Evolutionary conservation across 1,140 invertebrate genomes (phyloP).

Genomic region (Sycophila sp.): DNA sequence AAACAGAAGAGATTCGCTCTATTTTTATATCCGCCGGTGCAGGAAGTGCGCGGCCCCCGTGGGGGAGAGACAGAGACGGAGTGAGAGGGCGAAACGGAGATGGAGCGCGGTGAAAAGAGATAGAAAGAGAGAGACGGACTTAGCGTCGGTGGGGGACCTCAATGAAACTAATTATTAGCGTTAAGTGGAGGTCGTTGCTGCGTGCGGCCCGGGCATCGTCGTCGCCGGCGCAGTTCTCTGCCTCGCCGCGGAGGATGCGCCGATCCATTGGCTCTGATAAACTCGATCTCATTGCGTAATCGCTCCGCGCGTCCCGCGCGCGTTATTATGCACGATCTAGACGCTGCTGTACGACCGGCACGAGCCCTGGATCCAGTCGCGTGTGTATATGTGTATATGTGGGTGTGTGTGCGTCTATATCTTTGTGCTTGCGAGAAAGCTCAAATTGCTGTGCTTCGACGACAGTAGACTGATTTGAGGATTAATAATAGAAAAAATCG

Average conservation of each 20-base stretch:
- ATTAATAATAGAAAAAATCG: no score
- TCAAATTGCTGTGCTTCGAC: no score
- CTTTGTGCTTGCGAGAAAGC: no score
- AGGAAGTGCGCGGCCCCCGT: conserved; percentile 32
- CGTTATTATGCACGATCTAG: no score
- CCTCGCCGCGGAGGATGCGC: conserved; percentile 42
- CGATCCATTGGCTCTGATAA: conserved; percentile 46
- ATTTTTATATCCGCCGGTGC: conserved; percentile 51
- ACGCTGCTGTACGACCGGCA: neutral
- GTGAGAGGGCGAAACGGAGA: no score
- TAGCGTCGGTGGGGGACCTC: conserved; percentile 30
- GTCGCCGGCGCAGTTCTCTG: neutral
- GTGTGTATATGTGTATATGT: no score
- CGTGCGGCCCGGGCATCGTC: neutral
- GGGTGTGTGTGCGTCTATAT: no score
- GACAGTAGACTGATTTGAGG: no score
- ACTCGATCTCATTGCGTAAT: conserved; percentile 50
- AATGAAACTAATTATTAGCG: conserved; percentile 54
- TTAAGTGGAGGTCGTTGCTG: conserved; percentile 45
- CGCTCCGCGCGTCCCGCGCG: neutral
- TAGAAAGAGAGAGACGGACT: no score
- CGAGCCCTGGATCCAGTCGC: no score
- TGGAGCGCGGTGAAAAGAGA: neutral
- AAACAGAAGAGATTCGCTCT: conserved; percentile 45
- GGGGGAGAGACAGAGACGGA: no score